phyloP scores from a whole-genome alignment of 2,888 invertebrate species.

The Synergus laeviventris region DNA sequence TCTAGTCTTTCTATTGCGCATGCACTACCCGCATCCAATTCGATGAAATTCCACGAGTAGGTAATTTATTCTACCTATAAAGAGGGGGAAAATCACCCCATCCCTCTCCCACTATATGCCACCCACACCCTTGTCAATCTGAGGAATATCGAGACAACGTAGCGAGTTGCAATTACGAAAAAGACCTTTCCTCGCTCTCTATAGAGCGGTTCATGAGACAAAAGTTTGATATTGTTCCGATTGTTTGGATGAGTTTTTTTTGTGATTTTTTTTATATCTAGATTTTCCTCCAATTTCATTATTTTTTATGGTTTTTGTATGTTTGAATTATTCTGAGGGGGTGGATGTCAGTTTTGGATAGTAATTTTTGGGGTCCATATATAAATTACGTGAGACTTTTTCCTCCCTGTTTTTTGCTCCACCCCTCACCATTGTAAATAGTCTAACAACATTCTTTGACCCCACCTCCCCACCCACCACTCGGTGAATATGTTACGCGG shows the following conservation, averaged over 20 bases:
- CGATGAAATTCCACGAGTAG: conserved; percentile 45
- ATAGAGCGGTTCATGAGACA: not conserved
- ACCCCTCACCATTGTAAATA: too few species aligned
- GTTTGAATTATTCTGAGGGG: too few species aligned
- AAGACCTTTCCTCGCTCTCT: not conserved
- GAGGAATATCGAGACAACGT: not conserved
- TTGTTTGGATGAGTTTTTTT: not conserved
- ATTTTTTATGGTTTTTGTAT: not conserved
- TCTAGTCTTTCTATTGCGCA: conserved; percentile 57
- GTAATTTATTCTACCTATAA: not conserved
- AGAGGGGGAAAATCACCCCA: conserved; percentile 31
- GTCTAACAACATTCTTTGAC: too few species aligned
- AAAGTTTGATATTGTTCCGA: not conserved
- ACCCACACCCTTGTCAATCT: not conserved
- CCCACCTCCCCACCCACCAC: too few species aligned
- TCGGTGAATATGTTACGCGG: too few species aligned
- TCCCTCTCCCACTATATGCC: not conserved
- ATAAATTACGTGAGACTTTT: too few species aligned
- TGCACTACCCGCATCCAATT: conserved; percentile 54
- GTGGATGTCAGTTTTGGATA: too few species aligned
- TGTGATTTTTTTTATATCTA: not conserved
- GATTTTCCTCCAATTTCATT: not conserved
- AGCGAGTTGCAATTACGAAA: not conserved
- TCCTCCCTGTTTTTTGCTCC: too few species aligned
- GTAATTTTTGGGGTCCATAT: too few species aligned